Evolutionary conservation across 2,797 vertebrate species (phyloP).

Genomic region (Intellagama lesueurii): DNA sequence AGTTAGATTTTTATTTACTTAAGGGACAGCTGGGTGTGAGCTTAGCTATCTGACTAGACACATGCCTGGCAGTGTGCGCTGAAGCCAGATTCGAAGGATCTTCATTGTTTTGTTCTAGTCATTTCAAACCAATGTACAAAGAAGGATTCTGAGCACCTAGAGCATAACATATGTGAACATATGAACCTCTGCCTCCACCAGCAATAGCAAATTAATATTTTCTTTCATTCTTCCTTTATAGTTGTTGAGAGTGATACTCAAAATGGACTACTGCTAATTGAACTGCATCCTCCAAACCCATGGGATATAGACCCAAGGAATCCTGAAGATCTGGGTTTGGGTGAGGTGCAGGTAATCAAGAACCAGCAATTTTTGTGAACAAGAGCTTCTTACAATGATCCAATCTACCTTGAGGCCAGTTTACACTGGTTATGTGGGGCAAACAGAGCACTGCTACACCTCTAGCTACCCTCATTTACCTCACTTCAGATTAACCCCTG

Average conservation of each 20-base stretch:
- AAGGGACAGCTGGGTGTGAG: too few species aligned
- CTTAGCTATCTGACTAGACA: too few species aligned
- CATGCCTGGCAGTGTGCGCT: too few species aligned
- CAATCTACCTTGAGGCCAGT: neutral
- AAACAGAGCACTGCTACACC: too few species aligned
- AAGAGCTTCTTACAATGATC: neutral
- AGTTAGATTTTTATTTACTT: too few species aligned
- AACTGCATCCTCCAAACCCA: slow-evolving; percentile 82
- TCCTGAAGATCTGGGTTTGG: slow-evolving; percentile 74
- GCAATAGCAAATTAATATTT: neutral
- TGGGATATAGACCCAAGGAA: slow-evolving; percentile 80
- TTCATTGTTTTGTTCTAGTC: neutral
- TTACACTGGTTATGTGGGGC: too few species aligned
- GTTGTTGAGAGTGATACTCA: slow-evolving; percentile 75
- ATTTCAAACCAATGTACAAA: neutral
- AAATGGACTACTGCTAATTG: slow-evolving; percentile 77
- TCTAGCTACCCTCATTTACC: too few species aligned
- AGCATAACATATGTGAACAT: neutral
- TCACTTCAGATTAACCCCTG: too few species aligned
- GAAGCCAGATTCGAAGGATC: neutral
- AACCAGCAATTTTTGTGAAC: neutral
- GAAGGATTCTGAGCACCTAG: too few species aligned
- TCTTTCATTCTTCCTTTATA: slow-evolving; percentile 58
- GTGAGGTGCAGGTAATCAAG: slow-evolving; percentile 80
- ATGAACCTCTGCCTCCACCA: neutral